Evolutionary conservation across 2,113 vertebrate genomes (phyloP).

Genomic region (Numenius arquata): DNA sequence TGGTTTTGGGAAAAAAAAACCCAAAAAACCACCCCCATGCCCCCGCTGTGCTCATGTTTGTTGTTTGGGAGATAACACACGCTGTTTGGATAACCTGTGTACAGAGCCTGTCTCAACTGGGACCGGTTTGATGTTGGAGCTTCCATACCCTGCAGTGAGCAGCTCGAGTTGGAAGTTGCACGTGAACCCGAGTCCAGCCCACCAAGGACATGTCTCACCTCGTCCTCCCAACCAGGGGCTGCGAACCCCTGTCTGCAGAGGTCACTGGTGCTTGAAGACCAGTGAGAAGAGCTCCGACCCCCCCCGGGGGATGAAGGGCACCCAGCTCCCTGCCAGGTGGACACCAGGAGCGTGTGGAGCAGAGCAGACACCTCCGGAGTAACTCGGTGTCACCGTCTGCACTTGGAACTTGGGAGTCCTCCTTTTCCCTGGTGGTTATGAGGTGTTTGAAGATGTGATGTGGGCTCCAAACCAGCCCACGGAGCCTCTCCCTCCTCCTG

Average conservation of each 20-base stretch:
- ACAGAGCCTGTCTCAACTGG: not conserved
- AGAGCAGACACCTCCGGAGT: not conserved
- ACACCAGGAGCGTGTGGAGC: rapidly evolving
- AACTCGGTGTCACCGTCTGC: rapidly evolving
- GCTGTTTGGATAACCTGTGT: not conserved
- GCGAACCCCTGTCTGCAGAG: not conserved
- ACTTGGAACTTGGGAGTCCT: rapidly evolving
- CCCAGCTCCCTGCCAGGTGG: not conserved
- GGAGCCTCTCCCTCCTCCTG: not conserved
- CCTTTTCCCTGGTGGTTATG: not conserved
- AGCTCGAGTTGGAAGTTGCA: not conserved
- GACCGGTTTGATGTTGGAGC: not conserved
- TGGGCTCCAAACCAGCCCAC: not conserved
- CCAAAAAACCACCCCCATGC: not conserved
- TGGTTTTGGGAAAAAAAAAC: not conserved
- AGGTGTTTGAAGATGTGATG: rapidly evolving
- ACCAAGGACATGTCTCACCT: not conserved
- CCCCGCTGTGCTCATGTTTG: not conserved
- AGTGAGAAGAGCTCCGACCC: rapidly evolving
- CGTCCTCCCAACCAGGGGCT: not conserved
- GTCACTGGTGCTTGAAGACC: rapidly evolving
- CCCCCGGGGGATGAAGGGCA: not conserved
- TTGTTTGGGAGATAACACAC: rapidly evolving
- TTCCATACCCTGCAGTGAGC: not conserved
- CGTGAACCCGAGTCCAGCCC: rapidly evolving